Evolutionary conservation across 2,797 vertebrate genomes (phyloP).

Genomic region (Spinus pinus): DNA sequence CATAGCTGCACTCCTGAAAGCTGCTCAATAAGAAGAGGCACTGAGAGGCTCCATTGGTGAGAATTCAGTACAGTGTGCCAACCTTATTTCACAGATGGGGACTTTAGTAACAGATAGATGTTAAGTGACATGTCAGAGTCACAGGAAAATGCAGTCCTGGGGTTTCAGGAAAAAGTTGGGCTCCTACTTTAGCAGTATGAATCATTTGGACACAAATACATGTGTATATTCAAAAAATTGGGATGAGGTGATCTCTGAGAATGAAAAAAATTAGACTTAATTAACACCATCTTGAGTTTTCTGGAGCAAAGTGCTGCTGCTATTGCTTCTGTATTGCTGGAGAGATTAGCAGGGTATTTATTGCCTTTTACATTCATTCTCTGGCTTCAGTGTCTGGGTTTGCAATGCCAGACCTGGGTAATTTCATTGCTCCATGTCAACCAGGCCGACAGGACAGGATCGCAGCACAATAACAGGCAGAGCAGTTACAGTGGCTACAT

Average conservation of each 20-base stretch:
- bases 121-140: not conserved
- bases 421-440: not conserved
- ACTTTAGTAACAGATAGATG: not conserved
- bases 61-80: not conserved
- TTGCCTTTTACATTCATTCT: not conserved
- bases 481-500: not conserved
- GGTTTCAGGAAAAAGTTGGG: not conserved
- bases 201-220: not conserved
- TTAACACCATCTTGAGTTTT: not conserved
- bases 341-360: conserved; percentile 17
- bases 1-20: not conserved
- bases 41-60: not conserved
- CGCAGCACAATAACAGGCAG: not conserved
- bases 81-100: not conserved
- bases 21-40: not conserved
- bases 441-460: not conserved
- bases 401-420: not conserved
- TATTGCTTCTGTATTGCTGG: conserved; percentile 5
- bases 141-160: not conserved
- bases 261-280: not conserved
- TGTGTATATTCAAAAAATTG: not conserved
- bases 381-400: not conserved
- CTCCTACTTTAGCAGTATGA: not conserved
- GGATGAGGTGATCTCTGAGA: not conserved
- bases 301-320: not conserved